phyloP scores from a whole-genome alignment of 1,140 invertebrate genomes.

The Halesus radiatus region DNA sequence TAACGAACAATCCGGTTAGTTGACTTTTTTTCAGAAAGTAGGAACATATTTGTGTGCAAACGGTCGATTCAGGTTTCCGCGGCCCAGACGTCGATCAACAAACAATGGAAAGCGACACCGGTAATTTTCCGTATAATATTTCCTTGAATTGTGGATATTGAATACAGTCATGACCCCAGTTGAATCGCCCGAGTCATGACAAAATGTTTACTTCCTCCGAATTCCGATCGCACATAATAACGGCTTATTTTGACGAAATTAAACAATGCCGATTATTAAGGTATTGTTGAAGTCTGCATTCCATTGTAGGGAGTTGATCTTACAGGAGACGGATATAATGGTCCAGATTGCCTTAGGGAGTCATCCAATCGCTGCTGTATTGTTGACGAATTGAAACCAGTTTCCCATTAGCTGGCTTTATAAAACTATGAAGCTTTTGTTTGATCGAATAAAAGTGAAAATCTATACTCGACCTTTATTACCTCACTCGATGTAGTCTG shows the following conservation, averaged over 20 bases:
- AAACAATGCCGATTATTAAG: slow-evolving; percentile 56
- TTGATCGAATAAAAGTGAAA: slow-evolving; percentile 48
- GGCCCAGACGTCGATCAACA: slow-evolving; percentile 3
- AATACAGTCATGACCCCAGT: slow-evolving; percentile 16
- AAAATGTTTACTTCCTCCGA: slow-evolving; percentile 36
- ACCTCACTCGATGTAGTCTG: slow-evolving; percentile 48
- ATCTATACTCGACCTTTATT: slow-evolving; percentile 51
- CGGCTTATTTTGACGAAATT: slow-evolving; percentile 46
- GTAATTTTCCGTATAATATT: slow-evolving; percentile 41
- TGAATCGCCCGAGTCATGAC: slow-evolving; percentile 11
- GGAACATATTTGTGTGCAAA: slow-evolving; percentile 2
- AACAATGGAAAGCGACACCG: slow-evolving; percentile 39
- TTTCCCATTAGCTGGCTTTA: slow-evolving; percentile 53
- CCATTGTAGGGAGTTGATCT: slow-evolving; percentile 45
- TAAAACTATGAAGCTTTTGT: slow-evolving; percentile 52
- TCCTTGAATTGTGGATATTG: slow-evolving; percentile 24
- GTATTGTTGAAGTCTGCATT: slow-evolving; percentile 50
- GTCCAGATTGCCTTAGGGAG: slow-evolving; percentile 40
- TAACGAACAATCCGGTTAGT: slow-evolving; percentile 29
- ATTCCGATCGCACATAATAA: slow-evolving; percentile 41
- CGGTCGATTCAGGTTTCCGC: slow-evolving; percentile 18
- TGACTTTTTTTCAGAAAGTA: slow-evolving; percentile 22
- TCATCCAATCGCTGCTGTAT: slow-evolving; percentile 52
- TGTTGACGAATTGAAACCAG: slow-evolving; percentile 57
- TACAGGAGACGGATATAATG: slow-evolving; percentile 46